phyloP scores from a whole-genome alignment of 2,113 vertebrate genomes.

The Caranx melampygus region DNA sequence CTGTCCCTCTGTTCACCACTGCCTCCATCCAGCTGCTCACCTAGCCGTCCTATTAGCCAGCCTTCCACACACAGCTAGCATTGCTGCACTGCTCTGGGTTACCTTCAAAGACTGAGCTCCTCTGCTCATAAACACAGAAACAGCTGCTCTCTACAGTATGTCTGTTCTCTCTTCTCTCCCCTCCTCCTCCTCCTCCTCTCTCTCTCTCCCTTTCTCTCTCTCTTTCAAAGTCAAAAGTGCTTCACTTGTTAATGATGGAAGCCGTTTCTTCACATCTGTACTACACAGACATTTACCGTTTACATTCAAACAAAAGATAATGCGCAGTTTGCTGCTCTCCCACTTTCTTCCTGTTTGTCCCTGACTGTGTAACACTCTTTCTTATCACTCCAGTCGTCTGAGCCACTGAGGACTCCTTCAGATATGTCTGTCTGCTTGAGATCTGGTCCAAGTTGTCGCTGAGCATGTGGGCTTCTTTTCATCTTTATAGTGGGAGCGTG shows the following conservation, averaged over 20 bases:
- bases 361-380: constrained; percentile 63
- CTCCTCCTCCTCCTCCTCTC: constrained; percentile 52
- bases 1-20: constrained; percentile 83
- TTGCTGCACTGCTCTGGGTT: constrained; percentile 79
- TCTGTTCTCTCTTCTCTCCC: constrained; percentile 67
- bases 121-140: constrained; percentile 82
- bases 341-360: constrained; percentile 73
- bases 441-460: constrained; percentile 59
- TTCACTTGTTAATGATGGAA: constrained; percentile 80
- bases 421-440: constrained; percentile 65
- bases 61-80: constrained; percentile 70
- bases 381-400: constrained; percentile 63
- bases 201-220: constrained; percentile 56
- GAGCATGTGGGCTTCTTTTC: constrained; percentile 69
- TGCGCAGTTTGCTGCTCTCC: constrained; percentile 66
- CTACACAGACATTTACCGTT: constrained; percentile 79
- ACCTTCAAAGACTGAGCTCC: constrained; percentile 82
- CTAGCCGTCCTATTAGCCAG: constrained; percentile 83
- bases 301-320: constrained; percentile 84
- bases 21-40: constrained; percentile 85
- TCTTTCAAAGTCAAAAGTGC: constrained; percentile 84
- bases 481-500: constrained; percentile 59
- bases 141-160: constrained; percentile 83
- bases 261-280: constrained; percentile 77
- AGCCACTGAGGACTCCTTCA: constrained; percentile 67